phyloP scores from a whole-genome alignment of 2,888 invertebrate genomes.

The Dynastes tityus region DNA sequence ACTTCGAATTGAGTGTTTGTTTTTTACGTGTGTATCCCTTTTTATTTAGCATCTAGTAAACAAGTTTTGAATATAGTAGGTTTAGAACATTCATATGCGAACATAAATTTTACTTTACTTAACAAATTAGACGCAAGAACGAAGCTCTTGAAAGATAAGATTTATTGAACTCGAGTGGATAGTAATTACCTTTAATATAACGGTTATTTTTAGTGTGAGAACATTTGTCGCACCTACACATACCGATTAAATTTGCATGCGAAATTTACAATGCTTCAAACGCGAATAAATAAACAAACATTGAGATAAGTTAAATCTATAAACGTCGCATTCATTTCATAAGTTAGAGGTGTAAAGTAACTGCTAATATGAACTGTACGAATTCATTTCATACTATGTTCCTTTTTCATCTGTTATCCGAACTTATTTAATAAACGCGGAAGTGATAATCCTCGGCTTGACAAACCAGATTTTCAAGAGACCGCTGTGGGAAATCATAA shows the following conservation, averaged over 20 bases:
- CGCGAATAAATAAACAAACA: neutral
- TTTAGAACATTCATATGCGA: neutral
- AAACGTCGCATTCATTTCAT: no score
- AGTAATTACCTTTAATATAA: neutral
- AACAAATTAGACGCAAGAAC: neutral
- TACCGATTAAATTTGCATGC: no score
- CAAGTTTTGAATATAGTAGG: neutral
- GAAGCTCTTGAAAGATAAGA: neutral
- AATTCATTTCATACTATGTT: neutral
- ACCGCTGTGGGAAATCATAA: constrained; percentile 4
- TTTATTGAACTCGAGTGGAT: neutral
- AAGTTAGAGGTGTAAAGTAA: no score
- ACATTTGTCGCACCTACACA: neutral
- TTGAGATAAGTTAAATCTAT: no score
- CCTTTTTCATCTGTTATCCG: neutral
- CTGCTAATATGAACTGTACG: no score
- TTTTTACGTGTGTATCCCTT: neutral
- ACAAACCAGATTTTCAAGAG: constrained; percentile 15
- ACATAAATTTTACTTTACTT: neutral
- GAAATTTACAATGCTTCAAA: no score
- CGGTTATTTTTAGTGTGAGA: constrained; percentile 1
- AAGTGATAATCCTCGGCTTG: neutral
- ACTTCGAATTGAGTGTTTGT: no score
- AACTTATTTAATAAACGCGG: constrained; percentile 11
- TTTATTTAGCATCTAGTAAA: constrained; percentile 4